A percentile compares a stretch with the other conserved stretches of the same genome.
Conservation (phyloP, 2,113 vertebrate species). For the Triplophysa dalaica region DNA sequence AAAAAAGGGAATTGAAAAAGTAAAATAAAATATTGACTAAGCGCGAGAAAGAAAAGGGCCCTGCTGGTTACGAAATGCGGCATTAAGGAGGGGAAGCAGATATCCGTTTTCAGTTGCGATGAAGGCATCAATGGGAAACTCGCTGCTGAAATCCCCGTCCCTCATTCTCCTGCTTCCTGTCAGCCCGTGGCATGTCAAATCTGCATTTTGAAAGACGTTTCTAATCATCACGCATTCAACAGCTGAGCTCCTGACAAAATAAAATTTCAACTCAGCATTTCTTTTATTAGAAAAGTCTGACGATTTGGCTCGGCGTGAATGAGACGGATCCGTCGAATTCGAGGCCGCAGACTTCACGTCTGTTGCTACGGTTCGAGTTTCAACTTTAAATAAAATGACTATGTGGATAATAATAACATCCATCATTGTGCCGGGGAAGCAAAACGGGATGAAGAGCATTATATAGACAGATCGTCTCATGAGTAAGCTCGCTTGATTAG, state of each 20-base stretch:
- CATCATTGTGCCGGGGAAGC: constrained; percentile 16
- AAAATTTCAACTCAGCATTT: constrained; percentile 4
- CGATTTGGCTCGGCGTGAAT: constrained; percentile 12
- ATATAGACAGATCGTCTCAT: constrained; percentile 32
- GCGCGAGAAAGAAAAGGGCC: constrained; percentile 51
- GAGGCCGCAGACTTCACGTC: background rate
- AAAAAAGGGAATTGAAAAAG: constrained; percentile 39
- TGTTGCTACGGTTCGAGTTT: constrained; percentile 21
- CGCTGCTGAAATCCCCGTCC: constrained; percentile 8
- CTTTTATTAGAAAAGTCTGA: constrained; percentile 11
- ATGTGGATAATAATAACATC: constrained; percentile 42
- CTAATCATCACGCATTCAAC: constrained; percentile 27
- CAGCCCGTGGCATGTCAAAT: constrained; percentile 7
- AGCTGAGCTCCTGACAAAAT: constrained; percentile 1
- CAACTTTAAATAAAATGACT: constrained; percentile 38
- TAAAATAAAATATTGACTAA: constrained; percentile 60
- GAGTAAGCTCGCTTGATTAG: constrained; percentile 49
- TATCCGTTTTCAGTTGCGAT: constrained; percentile 38
- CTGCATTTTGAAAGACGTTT: constrained; percentile 1
- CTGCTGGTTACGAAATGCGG: constrained; percentile 38
- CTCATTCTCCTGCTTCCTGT: constrained; percentile 17
- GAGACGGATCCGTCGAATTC: background rate
- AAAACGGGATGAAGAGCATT: constrained; percentile 39
- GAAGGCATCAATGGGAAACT: constrained; percentile 36
- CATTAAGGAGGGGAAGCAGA: constrained; percentile 26